Conservation (phyloP, 2,797 vertebrate species). For the Tapirus indicus region DNA sequence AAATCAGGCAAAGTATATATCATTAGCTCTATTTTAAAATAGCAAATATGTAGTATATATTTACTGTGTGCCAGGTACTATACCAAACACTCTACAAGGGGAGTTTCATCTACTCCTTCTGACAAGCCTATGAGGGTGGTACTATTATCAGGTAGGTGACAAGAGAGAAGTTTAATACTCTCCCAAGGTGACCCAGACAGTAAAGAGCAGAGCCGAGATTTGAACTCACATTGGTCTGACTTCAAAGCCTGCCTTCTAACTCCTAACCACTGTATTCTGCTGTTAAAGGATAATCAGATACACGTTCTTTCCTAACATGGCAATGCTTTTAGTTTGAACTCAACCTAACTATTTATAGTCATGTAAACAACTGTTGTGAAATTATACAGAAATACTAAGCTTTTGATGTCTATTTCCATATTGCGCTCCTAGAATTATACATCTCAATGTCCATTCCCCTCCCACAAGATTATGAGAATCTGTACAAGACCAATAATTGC, state of each 20-base stretch:
- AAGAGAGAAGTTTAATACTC: neutral
- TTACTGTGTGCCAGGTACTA: neutral
- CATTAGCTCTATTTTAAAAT: neutral
- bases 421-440: neutral
- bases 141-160: neutral
- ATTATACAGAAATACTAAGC: conserved; percentile 68
- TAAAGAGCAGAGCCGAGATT: neutral
- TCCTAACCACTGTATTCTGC: neutral
- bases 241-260: conserved; percentile 21
- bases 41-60: neutral
- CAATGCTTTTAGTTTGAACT: conserved; percentile 58
- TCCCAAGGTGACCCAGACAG: neutral
- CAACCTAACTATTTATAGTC: conserved; percentile 69
- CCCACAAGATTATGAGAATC: neutral
- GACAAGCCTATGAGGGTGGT: neutral
- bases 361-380: conserved; percentile 70
- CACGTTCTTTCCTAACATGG: conserved; percentile 21
- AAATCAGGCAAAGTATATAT: conserved; percentile 14
- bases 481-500: conserved; percentile 32
- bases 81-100: neutral
- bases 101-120: neutral
- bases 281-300: conserved; percentile 35
- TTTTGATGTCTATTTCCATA: conserved; percentile 55
- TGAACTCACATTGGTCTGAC: neutral
- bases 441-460: neutral